Evolutionary conservation across 2,888 invertebrate genomes (phyloP), one percentile per base, ranked within the genome.

Genomic region (Podotricha telesiphe): DNA sequence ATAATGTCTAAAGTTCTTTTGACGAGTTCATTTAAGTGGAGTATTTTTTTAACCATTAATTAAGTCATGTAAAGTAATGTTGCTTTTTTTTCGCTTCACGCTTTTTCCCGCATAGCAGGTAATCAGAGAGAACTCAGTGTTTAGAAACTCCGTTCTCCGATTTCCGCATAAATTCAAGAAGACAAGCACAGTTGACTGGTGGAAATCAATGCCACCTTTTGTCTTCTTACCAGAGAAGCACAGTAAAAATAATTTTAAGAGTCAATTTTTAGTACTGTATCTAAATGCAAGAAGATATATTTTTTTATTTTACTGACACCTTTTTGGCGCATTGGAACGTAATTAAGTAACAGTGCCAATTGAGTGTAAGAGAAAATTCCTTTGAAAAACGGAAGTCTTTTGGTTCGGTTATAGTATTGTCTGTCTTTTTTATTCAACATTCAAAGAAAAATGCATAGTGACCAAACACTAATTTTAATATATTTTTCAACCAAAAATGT

Each of bases 1-100:
- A 86, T 88, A 86, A 88, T 86, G 82, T 86, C 80, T 82, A 82
- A 89, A 85, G 84, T 83, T 85, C 82, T 81, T 86, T 84, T 91
- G 91, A 91, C 87, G 91, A 86, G 90, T 90, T 89, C 87, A 91
- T 72, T 64, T 81, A 77, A 83, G 82, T 74, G 77, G 62, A 77
- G 77, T 73, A 69, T 80, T 78, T 81, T 80, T 78, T 78, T 77
- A 76, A 75, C 77, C 82, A 85, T 86, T 84, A 85, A 84, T 88
- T 85, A 80, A n/a, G n/a, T n/a, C n/a, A n/a, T n/a, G n/a, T n/a
- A n/a, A n/a, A n/a, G n/a, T n/a, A n/a, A n/a, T n/a, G n/a, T n/a
- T n/a, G n/a, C n/a, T n/a, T n/a, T n/a, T n/a, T n/a, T n/a, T n/a
- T n/a, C n/a, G n/a, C n/a, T 28, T 28, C 28, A 28, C 28, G 28